Base-by-base conservation (phyloP, 2,888 invertebrate genomes). In the Scaptomyza caliginosa region DNA sequence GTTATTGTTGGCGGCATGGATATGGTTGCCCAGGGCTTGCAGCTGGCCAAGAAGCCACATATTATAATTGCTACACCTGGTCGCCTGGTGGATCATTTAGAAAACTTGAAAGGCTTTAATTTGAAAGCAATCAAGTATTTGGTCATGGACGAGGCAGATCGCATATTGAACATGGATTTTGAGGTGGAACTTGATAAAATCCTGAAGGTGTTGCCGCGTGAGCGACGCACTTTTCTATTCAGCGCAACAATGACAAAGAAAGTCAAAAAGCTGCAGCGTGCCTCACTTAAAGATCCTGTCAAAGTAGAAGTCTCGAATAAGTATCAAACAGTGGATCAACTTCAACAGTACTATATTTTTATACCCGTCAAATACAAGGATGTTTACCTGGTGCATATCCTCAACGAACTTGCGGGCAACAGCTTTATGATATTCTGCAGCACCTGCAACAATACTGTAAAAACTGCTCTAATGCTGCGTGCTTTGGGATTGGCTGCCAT, bases 171-270 rank as follows among this genome's bases (percentile, higher is more conserved):
- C 90, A 98, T 99, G 98, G 99, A 99, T 90, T 99, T 99, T 90
- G 99, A 99, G 92, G 95, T 96, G 10, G 99, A 99, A 92, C 95
- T 99, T 0, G 98, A 99, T 91, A 99, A 99, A 92, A 99, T 99
- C 57, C 92, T 99, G 2, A 95, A 95, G 88, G 91, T 91, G 2
- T 95, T 99, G 55, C 99, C 99, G 0, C 93, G 96, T 24, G 98
- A 99, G 83, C 93, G 99, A 3, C 93, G 94, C 65, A 99, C 99
- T 0, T 97, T 96, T 87, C 92, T 99, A 11, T 99, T 99, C 92
- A 99, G 99, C 0, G 99, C 99, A 0, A 99, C 99, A 1, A 99
- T 99, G 99, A 99, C 99, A 0, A 98, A 97, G 89, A 98, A 98
- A 91, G 96, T 99, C 0, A 96, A 97, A 82, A 99, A 99, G 90